phyloP scores from a whole-genome alignment of 2,113 vertebrate genomes.

The Phoxinus phoxinus region DNA sequence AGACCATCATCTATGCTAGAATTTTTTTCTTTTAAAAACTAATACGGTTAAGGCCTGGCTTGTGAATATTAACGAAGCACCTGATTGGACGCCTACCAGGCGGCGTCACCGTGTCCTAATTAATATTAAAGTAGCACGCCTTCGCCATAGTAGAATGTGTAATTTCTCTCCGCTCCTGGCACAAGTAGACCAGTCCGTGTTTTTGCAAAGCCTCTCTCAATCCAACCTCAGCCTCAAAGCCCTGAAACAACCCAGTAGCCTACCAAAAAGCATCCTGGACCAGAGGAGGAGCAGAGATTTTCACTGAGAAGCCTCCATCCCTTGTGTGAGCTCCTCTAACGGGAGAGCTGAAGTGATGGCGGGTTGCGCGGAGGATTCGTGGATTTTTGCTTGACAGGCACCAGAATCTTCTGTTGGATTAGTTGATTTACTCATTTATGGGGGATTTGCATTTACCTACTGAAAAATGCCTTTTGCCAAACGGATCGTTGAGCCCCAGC shows the following conservation, averaged over 20 bases:
- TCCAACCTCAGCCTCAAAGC: conserved; percentile 67
- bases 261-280: conserved; percentile 71
- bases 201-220: conserved; percentile 57
- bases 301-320: conserved; percentile 54
- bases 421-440: conserved; percentile 72
- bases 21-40: neutral
- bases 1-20: neutral
- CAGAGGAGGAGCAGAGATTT: conserved; percentile 65
- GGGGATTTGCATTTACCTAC: conserved; percentile 67
- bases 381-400: conserved; percentile 80
- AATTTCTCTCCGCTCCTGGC: conserved; percentile 50
- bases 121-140: neutral
- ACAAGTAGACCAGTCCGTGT: conserved; percentile 59
- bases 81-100: neutral
- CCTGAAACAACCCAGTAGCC: conserved; percentile 54
- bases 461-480: conserved; percentile 92
- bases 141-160: neutral
- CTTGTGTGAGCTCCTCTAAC: conserved; percentile 69
- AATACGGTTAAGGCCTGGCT: neutral
- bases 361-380: conserved; percentile 75
- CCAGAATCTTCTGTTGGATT: conserved; percentile 67
- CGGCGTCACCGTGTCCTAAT: neutral
- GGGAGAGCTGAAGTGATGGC: conserved; percentile 72
- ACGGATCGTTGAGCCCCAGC: conserved; percentile 92
- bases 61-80: neutral